Evolutionary conservation across 2,888 invertebrate genomes (phyloP).

Genomic region (Acrobasis suavella): DNA sequence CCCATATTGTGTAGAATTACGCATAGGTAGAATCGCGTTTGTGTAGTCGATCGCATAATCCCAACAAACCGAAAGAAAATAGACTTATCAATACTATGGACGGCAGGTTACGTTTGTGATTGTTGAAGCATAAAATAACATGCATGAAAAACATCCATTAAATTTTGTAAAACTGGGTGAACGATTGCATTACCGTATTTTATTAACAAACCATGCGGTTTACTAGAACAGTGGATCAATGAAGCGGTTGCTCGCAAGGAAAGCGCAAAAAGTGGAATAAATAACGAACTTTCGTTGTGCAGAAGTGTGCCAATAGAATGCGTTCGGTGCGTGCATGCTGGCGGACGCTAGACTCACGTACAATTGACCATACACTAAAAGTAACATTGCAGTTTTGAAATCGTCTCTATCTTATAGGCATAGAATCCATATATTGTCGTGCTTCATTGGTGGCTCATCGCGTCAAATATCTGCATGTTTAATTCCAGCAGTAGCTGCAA

Average conservation of each 20-base stretch:
- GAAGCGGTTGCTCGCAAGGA: slow-evolving; percentile 49
- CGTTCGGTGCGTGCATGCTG: slow-evolving; percentile 52
- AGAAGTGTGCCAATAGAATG: slow-evolving; percentile 71
- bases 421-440: too few relatives aligned
- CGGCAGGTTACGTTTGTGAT: not conserved
- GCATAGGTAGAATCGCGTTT: too few relatives aligned
- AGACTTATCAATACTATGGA: not conserved
- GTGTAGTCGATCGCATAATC: too few relatives aligned
- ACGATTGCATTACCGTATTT: slow-evolving; percentile 37
- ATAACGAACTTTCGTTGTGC: slow-evolving; percentile 69
- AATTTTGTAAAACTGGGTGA: slow-evolving; percentile 33
- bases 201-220: slow-evolving; percentile 51
- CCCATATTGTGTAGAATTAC: too few relatives aligned
- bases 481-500: slow-evolving; percentile 49
- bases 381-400: too few relatives aligned
- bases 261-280: slow-evolving; percentile 68
- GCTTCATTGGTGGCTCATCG: slow-evolving; percentile 34
- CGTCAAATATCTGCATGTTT: slow-evolving; percentile 60
- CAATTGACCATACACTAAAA: too few relatives aligned
- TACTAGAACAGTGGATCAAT: slow-evolving; percentile 53
- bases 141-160: not conserved
- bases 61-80: not conserved
- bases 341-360: slow-evolving; percentile 32
- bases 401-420: too few relatives aligned
- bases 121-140: slow-evolving; percentile 4